A percentile compares a stretch with the other conserved stretches of the same genome.
Conservation (phyloP, 2,888 invertebrate species). For the Pomacea canaliculata region DNA sequence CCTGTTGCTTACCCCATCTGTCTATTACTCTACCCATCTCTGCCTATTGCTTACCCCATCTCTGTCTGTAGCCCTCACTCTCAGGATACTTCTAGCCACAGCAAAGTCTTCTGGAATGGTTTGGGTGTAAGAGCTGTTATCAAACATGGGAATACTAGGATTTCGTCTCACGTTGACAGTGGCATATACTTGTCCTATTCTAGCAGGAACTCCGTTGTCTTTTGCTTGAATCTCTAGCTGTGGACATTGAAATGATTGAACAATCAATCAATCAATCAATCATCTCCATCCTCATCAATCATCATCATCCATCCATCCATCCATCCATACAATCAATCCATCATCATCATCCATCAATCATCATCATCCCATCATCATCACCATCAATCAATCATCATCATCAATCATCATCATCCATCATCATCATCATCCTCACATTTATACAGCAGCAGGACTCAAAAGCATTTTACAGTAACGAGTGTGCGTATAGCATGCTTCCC, state of each 20-base stretch:
- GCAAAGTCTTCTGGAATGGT: constrained; percentile 42
- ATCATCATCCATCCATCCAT: no score
- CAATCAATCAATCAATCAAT: no score
- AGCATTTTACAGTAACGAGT: neutral
- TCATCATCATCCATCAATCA: no score
- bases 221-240: constrained; percentile 44
- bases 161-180: constrained; percentile 58
- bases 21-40: no score
- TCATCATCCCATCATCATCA: no score
- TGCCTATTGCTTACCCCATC: constrained; percentile 42
- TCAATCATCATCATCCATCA: no score
- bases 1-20: no score
- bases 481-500: neutral
- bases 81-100: constrained; percentile 32
- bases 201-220: constrained; percentile 45
- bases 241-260: constrained; percentile 11
- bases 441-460: no score
- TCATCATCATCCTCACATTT: no score
- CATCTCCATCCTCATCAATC: no score
- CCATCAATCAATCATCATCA: no score
- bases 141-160: constrained; percentile 52
- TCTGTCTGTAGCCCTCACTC: constrained; percentile 44
- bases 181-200: constrained; percentile 36
- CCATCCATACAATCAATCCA: no score
- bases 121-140: constrained; percentile 34